These are phyloP conservation scores for Ips typographus DNA, from an alignment of 1,140 invertebrate genomes.

Conservation along the genomic window DNA sequence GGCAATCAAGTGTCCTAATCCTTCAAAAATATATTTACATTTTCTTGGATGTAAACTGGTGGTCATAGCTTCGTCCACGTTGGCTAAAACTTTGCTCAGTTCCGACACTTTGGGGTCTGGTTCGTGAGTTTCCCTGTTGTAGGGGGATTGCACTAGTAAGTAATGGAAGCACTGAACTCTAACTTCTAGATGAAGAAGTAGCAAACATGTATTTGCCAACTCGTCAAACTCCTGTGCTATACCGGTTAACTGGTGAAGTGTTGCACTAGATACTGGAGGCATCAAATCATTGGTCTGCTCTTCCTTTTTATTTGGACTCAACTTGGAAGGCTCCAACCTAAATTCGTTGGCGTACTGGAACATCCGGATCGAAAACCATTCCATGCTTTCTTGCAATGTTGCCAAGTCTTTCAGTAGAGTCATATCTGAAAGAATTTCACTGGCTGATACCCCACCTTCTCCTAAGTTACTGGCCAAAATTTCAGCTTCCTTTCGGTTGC, in stretches of 20 bases:
- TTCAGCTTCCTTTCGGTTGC: slow-evolving; percentile 87
- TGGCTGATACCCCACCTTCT: slow-evolving; percentile 63
- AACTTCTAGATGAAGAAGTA: slow-evolving; percentile 88
- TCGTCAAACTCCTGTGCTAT: slow-evolving; percentile 83
- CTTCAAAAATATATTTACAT: slow-evolving; percentile 92
- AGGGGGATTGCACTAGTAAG: slow-evolving; percentile 70
- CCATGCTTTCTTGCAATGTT: slow-evolving; percentile 89
- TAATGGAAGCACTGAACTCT: slow-evolving; percentile 95
- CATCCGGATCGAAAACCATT: slow-evolving; percentile 68
- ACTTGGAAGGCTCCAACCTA: slow-evolving; percentile 48
- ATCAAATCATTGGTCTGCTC: slow-evolving; percentile 34
- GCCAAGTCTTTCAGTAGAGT: slow-evolving; percentile 79
- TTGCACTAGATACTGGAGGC: slow-evolving; percentile 47
- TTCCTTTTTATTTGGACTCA: slow-evolving; percentile 51
- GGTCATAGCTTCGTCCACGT: slow-evolving; percentile 77
- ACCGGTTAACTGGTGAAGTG: slow-evolving; percentile 58
- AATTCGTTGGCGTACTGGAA: slow-evolving; percentile 58
- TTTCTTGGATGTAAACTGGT: slow-evolving; percentile 73
- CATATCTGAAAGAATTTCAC: slow-evolving; percentile 53
- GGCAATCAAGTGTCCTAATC: slow-evolving; percentile 82
- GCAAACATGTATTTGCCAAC: slow-evolving; percentile 84
- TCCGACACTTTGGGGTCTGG: slow-evolving; percentile 80
- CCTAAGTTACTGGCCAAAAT: slow-evolving; percentile 87
- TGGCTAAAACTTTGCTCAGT: slow-evolving; percentile 74
- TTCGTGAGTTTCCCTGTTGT: slow-evolving; percentile 66